Base-by-base conservation (phyloP, 2,797 vertebrate genomes). In the Pyrrhura leucotis region DNA sequence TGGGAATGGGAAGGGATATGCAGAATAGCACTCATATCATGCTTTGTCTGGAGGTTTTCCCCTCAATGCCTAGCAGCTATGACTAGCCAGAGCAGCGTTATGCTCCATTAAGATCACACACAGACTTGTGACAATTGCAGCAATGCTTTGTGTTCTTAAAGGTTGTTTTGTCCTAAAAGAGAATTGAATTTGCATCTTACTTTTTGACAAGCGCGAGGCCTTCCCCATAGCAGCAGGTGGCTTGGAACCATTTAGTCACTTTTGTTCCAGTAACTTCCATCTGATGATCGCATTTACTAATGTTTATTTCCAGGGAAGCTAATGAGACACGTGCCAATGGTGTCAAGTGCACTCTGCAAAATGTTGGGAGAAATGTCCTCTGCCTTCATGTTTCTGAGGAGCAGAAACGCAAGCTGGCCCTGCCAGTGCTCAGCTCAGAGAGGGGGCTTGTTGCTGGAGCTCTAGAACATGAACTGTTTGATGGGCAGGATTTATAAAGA, bases 211-310 rank as follows among this genome's bases (percentile, higher is more conserved):
- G 44, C 12, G 42, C 0, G 2, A 42, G 33, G 29, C 44, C 44
- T 88, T 80, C 48, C 39, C 88, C 61, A 58, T 83, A 85, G 68
- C 69, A 84, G 71, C 81, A 80, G 58, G 75, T 91, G 59, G 18
- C 56, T 87, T 87, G 37, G 51, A 85, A 72, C 54, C 11, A 28
- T 90, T 88, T 31, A 76, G 53, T 66, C 75, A 76, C 3, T 8
- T 89, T 89, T 73, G 23, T 84, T 89, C 74, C 80, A 74, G 56
- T 79, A 40, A 82, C 87, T 93, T 89, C 83, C 63, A 11, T 72
- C 71, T 69, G 31, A 65, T 62, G 39, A 53, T 80, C 3, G 0
- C 19, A 22, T 75, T 85, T 73, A 75, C 42, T 59, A 26, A 67
- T 4, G 21, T 45, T 75, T 87, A 76, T 65, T 25, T 88, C 68